Evolutionary conservation across 2,113 vertebrate species (phyloP).

Genomic region (Lophius piscatorius): DNA sequence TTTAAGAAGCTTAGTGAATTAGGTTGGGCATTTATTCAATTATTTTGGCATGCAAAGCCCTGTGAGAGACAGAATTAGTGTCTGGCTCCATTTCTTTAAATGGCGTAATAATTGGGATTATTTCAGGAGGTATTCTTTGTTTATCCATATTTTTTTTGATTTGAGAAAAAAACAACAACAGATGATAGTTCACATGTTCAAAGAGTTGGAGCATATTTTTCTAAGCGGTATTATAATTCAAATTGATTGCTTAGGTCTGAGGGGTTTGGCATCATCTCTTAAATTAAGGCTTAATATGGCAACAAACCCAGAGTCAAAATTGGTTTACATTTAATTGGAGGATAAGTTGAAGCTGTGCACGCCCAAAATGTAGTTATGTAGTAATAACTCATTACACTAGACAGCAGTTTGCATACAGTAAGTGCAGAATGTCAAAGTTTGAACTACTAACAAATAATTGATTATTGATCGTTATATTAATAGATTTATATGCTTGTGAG

Average conservation of each 20-base stretch:
- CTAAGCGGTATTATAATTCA: too few species aligned
- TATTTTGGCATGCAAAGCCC: conserved; percentile 46
- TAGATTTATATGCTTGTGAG: too few species aligned
- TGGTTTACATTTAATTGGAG: not conserved
- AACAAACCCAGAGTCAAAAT: not conserved
- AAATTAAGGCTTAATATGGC: not conserved
- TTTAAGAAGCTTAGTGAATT: conserved; percentile 67
- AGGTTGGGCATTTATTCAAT: conserved; percentile 62
- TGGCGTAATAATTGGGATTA: conserved; percentile 14
- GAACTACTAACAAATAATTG: not conserved
- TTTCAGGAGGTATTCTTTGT: conserved; percentile 5
- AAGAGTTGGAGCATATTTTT: too few species aligned
- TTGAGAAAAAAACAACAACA: not conserved
- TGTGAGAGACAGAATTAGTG: conserved; percentile 56
- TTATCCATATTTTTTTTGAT: not conserved
- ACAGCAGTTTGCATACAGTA: not conserved
- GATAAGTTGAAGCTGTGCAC: not conserved
- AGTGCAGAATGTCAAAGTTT: not conserved
- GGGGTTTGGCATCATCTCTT: too few species aligned
- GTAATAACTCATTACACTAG: not conserved
- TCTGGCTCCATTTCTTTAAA: conserved; percentile 34
- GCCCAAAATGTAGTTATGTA: not conserved
- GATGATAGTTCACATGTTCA: too few species aligned
- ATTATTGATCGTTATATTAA: too few species aligned
- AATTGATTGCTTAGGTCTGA: too few species aligned